A percentile compares a stretch with the other conserved stretches of the same genome.
Evolutionary conservation across 2,113 vertebrate species (phyloP).

Genomic region (Noctilio leporinus): DNA sequence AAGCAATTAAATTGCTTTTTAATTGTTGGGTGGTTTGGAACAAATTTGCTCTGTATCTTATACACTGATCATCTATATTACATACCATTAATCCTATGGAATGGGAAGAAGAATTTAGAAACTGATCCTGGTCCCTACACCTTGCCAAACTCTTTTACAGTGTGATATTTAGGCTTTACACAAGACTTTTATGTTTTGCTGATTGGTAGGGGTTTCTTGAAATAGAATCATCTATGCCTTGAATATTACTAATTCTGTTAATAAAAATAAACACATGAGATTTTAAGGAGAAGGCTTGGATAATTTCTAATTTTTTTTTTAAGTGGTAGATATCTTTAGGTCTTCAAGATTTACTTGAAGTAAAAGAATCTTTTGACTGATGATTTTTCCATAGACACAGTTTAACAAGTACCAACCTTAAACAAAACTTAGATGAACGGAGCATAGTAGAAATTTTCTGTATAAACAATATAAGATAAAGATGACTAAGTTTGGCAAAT

Average conservation of each 20-base stretch:
- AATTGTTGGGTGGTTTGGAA: slow-evolving; percentile 4
- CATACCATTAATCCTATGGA: neutral
- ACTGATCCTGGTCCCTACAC: neutral
- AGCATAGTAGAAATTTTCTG: neutral
- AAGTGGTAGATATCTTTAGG: neutral
- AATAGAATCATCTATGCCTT: neutral
- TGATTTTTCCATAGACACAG: neutral
- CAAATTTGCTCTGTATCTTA: neutral
- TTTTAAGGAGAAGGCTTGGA: slow-evolving; percentile 8
- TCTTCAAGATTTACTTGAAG: slow-evolving; percentile 23
- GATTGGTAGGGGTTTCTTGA: neutral
- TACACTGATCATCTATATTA: neutral
- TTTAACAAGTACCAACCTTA: slow-evolving; percentile 33
- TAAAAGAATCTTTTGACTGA: neutral
- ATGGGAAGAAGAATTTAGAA: neutral
- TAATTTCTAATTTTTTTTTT: neutral
- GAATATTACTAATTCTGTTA: slow-evolving; percentile 6
- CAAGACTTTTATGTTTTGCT: neutral
- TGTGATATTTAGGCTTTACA: slow-evolving; percentile 5
- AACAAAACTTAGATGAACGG: neutral
- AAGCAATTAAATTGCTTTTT: slow-evolving; percentile 14
- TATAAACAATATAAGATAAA: slow-evolving; percentile 24
- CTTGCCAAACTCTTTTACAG: neutral
- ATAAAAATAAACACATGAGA: neutral
- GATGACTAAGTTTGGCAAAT: neutral